phyloP scores from a whole-genome alignment of 1,140 invertebrate genomes.

The Trichomalopsis sarcophagae region DNA sequence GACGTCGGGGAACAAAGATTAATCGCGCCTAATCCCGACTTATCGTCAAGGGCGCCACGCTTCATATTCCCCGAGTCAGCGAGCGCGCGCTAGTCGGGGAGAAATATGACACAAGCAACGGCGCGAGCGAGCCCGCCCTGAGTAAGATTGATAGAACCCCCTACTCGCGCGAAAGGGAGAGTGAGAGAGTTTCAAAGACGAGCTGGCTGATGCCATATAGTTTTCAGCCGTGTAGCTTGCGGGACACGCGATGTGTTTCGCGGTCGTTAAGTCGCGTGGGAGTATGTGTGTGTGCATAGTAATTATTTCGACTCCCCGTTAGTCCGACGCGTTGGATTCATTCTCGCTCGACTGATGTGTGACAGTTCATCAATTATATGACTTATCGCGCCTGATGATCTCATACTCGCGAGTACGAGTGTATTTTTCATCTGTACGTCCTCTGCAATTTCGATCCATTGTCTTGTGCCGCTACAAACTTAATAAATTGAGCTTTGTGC shows the following conservation, averaged over 20 bases:
- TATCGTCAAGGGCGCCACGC: constrained; percentile 47
- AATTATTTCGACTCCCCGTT: neutral
- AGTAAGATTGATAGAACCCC: constrained; percentile 44
- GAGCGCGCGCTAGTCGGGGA: neutral
- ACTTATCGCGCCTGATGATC: neutral
- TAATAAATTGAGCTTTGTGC: no score
- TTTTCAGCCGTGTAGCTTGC: neutral
- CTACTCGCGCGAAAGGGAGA: neutral
- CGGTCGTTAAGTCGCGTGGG: constrained; percentile 13
- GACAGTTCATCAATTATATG: neutral
- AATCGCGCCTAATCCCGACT: constrained; percentile 54
- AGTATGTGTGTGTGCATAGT: neutral
- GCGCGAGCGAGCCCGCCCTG: neutral
- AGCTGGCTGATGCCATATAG: neutral
- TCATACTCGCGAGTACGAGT: neutral
- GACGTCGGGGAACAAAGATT: constrained; percentile 54
- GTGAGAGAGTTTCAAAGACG: neutral
- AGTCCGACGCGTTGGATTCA: neutral
- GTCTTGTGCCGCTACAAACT: no score
- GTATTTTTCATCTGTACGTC: neutral
- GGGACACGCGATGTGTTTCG: neutral
- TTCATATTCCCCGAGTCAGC: constrained; percentile 42
- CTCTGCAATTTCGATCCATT: no score
- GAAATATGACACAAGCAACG: constrained; percentile 41
- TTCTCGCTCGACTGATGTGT: neutral